Base-by-base conservation (phyloP, 2,888 invertebrate genomes). In the Eupithecia subfuscata region DNA sequence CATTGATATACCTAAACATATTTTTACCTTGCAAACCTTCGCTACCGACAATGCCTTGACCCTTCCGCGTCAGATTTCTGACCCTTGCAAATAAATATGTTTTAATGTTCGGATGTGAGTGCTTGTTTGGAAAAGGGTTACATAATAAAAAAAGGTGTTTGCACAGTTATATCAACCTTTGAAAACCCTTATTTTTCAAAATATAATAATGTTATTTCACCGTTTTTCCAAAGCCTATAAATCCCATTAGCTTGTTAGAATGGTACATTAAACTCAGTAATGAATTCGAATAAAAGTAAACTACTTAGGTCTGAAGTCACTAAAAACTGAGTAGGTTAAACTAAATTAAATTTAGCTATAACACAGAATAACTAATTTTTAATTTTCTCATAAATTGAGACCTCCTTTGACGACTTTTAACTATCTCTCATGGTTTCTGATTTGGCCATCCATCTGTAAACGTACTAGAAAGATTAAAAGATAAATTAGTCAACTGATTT, bases 41-140 rank as follows among this genome's bases (percentile, higher is more conserved):
- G 74, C 67, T 69, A 77, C 72, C 68, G 70, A 75, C 79, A 83
- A 79, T 74, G 78, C 75, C 64, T 45, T 67, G 76, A 79, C 75
- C 80, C 76, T 81, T 83, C 81, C 71, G 73, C 74, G 74, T 75
- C 79, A 71, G 79, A 77, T 82, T 82, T 80, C 76, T 71, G 78
- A 78, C 77, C 82, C 80, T 82, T 81, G 78, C 77, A 73, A 76
- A 77, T 81, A 77, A 78, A 80, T 82, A 81, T 82, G 34, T 78
- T 77, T 78, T 77, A 78, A 75, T 79, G 63, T 37, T 65, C 65
- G 40, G 40, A 71, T 75, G 65, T 70, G 76, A 71, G 74, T 76
- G 74, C 40, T 30, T 71, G 71, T 70, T 73, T 75, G 37, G 9
- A 67, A 69, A 64, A 64, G 25, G 71, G 73, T 73, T 65, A 43